Evolutionary conservation across 2,888 invertebrate species (phyloP).

Genomic region (Polymixis lichenea): DNA sequence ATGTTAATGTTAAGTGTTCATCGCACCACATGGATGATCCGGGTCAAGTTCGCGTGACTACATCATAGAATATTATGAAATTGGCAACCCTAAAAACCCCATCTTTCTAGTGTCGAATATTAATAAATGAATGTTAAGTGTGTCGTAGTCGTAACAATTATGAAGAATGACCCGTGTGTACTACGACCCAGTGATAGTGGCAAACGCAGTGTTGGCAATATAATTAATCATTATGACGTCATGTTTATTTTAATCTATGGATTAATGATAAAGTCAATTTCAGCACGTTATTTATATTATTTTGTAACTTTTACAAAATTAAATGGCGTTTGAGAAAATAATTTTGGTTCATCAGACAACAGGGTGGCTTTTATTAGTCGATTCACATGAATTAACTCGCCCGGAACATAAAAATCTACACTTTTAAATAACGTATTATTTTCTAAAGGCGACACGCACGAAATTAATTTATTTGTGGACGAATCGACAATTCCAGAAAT

Average conservation of each 20-base stretch:
- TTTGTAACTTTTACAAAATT: background rate
- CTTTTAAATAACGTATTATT: too few relatives aligned
- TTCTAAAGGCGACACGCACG: too few relatives aligned
- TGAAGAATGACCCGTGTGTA: conserved; percentile 19
- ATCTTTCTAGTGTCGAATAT: conserved; percentile 37
- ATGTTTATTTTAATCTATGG: conserved; percentile 35
- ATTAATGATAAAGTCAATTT: conserved; percentile 27
- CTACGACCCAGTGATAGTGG: background rate
- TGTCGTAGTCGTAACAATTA: conserved; percentile 13
- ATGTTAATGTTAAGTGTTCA: background rate
- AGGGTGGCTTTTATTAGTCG: background rate
- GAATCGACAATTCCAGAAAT: too few relatives aligned
- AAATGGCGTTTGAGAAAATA: background rate
- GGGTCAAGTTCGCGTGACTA: background rate
- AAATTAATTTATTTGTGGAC: too few relatives aligned
- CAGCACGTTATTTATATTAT: background rate
- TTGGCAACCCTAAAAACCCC: conserved; percentile 34
- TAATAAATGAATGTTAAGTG: conserved; percentile 16
- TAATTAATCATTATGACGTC: conserved; percentile 38
- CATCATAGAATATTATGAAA: background rate
- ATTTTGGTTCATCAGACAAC: background rate
- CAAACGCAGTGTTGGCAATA: conserved; percentile 51
- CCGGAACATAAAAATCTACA: too few relatives aligned
- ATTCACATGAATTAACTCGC: too few relatives aligned
- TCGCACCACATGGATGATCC: background rate